phyloP scores from a whole-genome alignment of 2,797 vertebrate genomes.

The Onychomys torridus region DNA sequence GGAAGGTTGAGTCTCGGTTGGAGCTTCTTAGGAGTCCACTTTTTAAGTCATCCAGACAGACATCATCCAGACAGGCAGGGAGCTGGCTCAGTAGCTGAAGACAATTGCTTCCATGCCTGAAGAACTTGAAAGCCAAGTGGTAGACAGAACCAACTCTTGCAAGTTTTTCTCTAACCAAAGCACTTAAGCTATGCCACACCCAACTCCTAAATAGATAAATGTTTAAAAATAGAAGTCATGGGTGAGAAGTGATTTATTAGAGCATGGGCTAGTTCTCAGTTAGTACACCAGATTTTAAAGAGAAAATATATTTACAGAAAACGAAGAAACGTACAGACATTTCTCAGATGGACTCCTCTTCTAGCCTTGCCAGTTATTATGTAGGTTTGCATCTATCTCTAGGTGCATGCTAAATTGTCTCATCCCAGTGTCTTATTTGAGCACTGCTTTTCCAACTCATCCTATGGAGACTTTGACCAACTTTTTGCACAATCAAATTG shows the following conservation, averaged over 20 bases:
- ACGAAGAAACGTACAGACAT: not conserved
- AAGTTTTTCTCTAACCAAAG: not conserved
- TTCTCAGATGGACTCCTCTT: no score
- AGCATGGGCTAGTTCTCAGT: not conserved
- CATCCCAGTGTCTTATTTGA: not conserved
- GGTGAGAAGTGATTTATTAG: not conserved
- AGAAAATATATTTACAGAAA: not conserved
- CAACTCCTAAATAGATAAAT: not conserved
- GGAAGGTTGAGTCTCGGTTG: not conserved
- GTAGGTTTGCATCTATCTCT: not conserved
- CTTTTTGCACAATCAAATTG: not conserved
- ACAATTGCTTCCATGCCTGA: not conserved
- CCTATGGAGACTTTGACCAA: not conserved
- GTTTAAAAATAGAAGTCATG: not conserved
- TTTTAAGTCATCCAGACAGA: not conserved
- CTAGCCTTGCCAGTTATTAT: not conserved
- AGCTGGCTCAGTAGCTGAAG: not conserved
- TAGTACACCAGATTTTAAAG: not conserved
- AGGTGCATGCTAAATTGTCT: not conserved
- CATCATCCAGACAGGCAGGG: not conserved
- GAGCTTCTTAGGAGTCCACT: not conserved
- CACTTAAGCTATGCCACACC: not conserved
- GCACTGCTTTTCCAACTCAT: not conserved
- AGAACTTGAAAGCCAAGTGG: not conserved
- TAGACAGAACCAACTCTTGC: not conserved